Percentiles rank a stretch among this genome's conserved stretches.
These are phyloP conservation scores for Ibidorhyncha struthersii DNA, from an alignment of 2,113 vertebrate genomes.

Conservation along the genomic window DNA sequence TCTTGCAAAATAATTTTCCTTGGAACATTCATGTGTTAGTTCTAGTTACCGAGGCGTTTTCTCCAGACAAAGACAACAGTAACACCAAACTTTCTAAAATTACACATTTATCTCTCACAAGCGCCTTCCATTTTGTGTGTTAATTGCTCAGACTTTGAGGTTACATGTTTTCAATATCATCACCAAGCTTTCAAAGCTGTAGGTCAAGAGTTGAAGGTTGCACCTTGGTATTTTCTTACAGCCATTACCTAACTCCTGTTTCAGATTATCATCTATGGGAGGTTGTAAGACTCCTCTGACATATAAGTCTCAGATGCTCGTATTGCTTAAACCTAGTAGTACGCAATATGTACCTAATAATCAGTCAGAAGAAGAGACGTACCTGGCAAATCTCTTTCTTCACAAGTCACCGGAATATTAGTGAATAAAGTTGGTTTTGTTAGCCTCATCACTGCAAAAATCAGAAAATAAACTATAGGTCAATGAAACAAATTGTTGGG, in stretches of 20 bases:
- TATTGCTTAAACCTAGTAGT: neutral
- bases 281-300: neutral
- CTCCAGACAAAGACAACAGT: neutral
- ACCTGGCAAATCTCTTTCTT: conserved; percentile 97
- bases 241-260: neutral
- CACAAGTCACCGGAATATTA: conserved; percentile 96
- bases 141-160: neutral
- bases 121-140: neutral
- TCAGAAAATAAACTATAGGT: neutral
- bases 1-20: neutral
- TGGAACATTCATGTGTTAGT: neutral
- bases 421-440: conserved; percentile 98
- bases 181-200: neutral
- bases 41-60: neutral
- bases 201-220: neutral
- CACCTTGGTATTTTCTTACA: neutral
- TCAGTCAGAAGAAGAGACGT: neutral
- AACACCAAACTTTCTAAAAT: neutral
- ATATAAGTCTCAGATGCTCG: neutral
- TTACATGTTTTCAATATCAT: neutral
- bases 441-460: conserved; percentile 92
- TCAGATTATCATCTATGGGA: neutral
- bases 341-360: neutral
- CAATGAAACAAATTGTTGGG: neutral
- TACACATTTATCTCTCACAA: neutral